Conservation (phyloP, 2,797 vertebrate genomes). For the Xenopus petersii region DNA sequence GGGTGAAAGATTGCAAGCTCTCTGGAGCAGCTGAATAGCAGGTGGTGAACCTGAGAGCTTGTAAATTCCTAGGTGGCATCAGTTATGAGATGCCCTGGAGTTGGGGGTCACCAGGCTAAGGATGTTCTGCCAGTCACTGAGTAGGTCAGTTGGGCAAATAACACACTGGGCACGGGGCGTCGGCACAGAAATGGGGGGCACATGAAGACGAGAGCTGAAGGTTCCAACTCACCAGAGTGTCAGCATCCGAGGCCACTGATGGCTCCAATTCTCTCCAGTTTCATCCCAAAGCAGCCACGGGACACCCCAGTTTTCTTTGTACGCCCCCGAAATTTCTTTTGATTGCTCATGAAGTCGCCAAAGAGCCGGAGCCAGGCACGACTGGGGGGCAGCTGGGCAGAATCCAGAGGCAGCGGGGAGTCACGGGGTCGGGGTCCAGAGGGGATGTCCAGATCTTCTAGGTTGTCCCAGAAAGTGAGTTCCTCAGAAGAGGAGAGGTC, state of each 20-base stretch:
- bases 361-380: conserved; percentile 34
- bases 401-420: neutral
- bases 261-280: conserved; percentile 50
- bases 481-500: neutral
- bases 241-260: conserved; percentile 51
- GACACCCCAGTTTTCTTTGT: conserved; percentile 27
- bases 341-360: conserved; percentile 42
- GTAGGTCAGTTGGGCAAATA: too few species aligned
- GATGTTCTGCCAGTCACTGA: too few species aligned
- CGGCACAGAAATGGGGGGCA: too few species aligned
- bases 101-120: too few species aligned
- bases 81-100: too few species aligned
- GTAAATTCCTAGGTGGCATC: too few species aligned
- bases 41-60: too few species aligned
- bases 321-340: conserved; percentile 41
- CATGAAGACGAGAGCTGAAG: too few species aligned
- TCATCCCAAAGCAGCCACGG: conserved; percentile 52
- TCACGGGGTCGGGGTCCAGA: neutral
- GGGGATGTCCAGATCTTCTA: conserved; percentile 16
- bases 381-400: neutral
- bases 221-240: neutral
- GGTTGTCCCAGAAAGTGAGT: conserved; percentile 5
- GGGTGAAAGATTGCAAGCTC: too few species aligned
- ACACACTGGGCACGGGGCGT: too few species aligned
- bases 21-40: too few species aligned